A percentile compares a stretch with the other conserved stretches of the same genome.
Conservation (phyloP, 2,888 invertebrate species). For the Globia sparganii region DNA sequence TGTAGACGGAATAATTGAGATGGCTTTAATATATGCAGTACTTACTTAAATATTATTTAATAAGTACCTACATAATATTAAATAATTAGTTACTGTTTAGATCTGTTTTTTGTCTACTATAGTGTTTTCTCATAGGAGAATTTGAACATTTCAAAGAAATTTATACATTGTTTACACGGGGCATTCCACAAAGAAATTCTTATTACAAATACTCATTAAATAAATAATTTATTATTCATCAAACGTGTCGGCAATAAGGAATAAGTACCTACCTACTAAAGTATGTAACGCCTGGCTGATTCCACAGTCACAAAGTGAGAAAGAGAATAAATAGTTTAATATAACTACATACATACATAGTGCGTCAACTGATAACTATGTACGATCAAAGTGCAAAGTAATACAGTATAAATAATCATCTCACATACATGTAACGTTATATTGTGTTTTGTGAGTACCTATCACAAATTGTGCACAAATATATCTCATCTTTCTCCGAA, state of each 20-base stretch:
- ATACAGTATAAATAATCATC: slow-evolving; percentile 3
- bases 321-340: neutral
- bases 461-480: neutral
- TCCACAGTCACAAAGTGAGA: neutral
- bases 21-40: no score
- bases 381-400: slow-evolving; percentile 1
- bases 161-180: neutral
- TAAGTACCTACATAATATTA: neutral
- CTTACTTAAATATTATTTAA: neutral
- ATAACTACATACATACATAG: neutral
- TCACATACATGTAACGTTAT: neutral
- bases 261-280: no score
- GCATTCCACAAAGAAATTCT: slow-evolving; percentile 4
- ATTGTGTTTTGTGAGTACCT: slow-evolving; percentile 14
- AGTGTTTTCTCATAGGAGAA: neutral
- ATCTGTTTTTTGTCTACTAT: neutral
- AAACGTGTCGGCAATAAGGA: neutral
- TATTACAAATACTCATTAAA: slow-evolving; percentile 4
- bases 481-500: neutral
- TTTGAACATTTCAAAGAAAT: neutral
- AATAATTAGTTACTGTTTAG: neutral
- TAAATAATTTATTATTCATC: neutral
- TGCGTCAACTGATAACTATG: slow-evolving; percentile 7
- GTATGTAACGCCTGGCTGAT: neutral
- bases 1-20: neutral